These are phyloP conservation scores for Orussus abietinus DNA, from an alignment of 1,140 invertebrate species.

Conservation along the genomic window DNA sequence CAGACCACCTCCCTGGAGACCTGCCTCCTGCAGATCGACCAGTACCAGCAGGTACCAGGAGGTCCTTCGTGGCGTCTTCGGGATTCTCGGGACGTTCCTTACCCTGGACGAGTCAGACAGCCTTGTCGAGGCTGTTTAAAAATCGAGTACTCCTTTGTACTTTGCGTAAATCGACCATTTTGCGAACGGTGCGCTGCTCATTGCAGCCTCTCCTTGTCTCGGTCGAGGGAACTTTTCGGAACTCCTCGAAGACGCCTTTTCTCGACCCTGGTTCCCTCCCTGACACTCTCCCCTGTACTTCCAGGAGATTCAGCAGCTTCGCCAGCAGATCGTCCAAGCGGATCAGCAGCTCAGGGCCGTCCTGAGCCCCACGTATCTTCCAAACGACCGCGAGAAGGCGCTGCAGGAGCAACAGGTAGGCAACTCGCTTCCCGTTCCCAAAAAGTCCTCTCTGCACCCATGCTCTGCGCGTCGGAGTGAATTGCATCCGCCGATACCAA, in stretches of 20 bases:
- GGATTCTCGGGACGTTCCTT: too few species aligned
- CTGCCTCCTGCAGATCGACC: conserved; percentile 80
- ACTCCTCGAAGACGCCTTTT: too few species aligned
- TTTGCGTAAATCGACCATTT: too few species aligned
- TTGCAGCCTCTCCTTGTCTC: too few species aligned
- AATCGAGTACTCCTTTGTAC: too few species aligned
- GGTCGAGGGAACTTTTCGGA: too few species aligned
- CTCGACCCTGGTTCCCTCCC: too few species aligned
- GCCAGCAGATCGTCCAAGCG: conserved; percentile 76
- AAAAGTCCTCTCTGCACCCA: conserved; percentile 37
- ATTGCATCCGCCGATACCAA: conserved; percentile 46
- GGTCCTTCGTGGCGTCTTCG: neutral
- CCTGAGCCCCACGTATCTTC: conserved; percentile 75
- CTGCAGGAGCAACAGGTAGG: conserved; percentile 89
- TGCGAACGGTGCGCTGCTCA: too few species aligned
- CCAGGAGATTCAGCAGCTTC: conserved; percentile 78
- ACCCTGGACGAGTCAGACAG: too few species aligned
- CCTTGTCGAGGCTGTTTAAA: too few species aligned
- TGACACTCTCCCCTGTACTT: conserved; percentile 28
- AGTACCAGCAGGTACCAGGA: conserved; percentile 73
- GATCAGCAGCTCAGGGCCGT: conserved; percentile 81
- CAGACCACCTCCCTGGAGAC: conserved; percentile 71
- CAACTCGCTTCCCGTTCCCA: conserved; percentile 26
- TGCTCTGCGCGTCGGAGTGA: conserved; percentile 41
- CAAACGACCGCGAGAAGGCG: conserved; percentile 79